A percentile compares a stretch with the other conserved stretches of the same genome.
Conservation (phyloP, 2,797 vertebrate genomes). For the Phataginus tetradactyla region DNA sequence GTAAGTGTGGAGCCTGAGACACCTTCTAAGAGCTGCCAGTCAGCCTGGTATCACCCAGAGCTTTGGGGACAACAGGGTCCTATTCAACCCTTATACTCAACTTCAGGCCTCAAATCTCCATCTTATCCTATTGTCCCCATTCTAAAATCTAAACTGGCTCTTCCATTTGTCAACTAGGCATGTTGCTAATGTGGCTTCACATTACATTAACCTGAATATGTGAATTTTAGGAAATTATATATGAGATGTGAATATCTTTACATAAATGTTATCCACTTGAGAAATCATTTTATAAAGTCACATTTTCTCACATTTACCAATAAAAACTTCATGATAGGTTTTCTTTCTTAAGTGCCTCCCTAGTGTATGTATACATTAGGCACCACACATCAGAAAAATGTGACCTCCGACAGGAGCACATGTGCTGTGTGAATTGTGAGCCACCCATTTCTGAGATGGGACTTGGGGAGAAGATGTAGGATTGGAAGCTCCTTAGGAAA, state of each 20-base stretch:
- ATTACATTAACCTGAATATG: slow-evolving; percentile 55
- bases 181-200: slow-evolving; percentile 45
- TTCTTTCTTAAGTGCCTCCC: slow-evolving; percentile 42
- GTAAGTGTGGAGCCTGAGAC: neutral
- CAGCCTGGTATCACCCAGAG: neutral
- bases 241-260: slow-evolving; percentile 59
- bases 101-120: neutral
- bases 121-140: neutral
- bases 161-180: slow-evolving; percentile 23
- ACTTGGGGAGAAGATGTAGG: neutral
- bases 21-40: neutral
- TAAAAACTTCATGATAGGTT: slow-evolving; percentile 47
- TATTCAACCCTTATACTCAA: neutral
- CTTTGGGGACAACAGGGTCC: neutral
- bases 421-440: neutral
- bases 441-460: neutral
- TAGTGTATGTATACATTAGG: neutral
- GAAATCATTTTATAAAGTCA: slow-evolving; percentile 58
- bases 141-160: slow-evolving; percentile 38
- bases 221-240: slow-evolving; percentile 66
- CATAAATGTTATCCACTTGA: slow-evolving; percentile 54
- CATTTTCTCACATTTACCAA: slow-evolving; percentile 57
- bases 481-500: neutral
- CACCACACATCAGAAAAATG: slow-evolving; percentile 16
- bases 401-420: neutral